Evolutionary conservation across 2,113 vertebrate species (phyloP).

Genomic region (Galemys pyrenaicus): DNA sequence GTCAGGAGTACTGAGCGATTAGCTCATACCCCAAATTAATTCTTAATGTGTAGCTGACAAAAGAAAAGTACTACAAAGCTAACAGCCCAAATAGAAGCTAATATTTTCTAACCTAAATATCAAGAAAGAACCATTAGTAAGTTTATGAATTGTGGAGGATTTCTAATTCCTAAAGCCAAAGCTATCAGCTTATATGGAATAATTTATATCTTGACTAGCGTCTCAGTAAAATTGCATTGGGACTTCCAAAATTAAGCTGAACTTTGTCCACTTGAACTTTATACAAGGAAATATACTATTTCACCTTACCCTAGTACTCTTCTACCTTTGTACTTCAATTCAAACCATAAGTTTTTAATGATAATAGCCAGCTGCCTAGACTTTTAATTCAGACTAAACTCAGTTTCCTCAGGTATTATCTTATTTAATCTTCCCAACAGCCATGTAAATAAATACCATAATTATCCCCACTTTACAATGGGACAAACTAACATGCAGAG

Average conservation of each 20-base stretch:
- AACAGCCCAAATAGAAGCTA: constrained; percentile 29
- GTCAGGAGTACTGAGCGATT: constrained; percentile 37
- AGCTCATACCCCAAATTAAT: constrained; percentile 47
- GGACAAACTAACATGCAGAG: not conserved
- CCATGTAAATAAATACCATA: not conserved
- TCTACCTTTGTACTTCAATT: not conserved
- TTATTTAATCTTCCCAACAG: not conserved
- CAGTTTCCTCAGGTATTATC: not conserved
- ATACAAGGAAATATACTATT: not conserved
- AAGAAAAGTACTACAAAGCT: constrained; percentile 54
- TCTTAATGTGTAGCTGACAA: constrained; percentile 30
- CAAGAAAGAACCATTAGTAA: constrained; percentile 53
- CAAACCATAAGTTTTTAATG: not conserved
- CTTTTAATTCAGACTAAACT: not conserved
- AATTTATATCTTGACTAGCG: constrained; percentile 38
- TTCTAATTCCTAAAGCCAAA: constrained; percentile 58
- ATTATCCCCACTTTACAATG: not conserved
- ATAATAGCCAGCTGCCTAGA: constrained; percentile 18
- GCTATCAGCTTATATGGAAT: constrained; percentile 51
- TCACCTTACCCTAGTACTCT: not conserved
- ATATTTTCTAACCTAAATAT: constrained; percentile 53
- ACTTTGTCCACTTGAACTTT: constrained; percentile 7
- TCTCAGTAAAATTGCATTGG: constrained; percentile 22
- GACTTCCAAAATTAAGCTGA: constrained; percentile 18
- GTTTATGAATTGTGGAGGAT: constrained; percentile 44